Evolutionary conservation across 2,888 invertebrate species (phyloP), one percentile per base, ranked within the genome.

Genomic region (Platycnemis pennipes): DNA sequence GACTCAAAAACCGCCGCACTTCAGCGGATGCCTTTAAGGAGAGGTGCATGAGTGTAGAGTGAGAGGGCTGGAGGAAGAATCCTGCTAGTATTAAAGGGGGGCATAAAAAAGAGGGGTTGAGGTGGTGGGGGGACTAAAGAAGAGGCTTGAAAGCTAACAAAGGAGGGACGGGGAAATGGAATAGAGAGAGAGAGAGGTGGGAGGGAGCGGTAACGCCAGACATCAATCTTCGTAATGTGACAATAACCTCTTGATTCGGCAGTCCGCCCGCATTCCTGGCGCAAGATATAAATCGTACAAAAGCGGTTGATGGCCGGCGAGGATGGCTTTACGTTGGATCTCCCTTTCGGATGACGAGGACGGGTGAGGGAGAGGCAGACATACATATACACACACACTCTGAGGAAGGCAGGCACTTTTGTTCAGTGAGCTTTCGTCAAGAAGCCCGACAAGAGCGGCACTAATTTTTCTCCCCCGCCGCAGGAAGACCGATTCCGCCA

Each of bases 221-320:
- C 91, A 91, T 91, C 91, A 91, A 91, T 91, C 91, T 91, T 91
- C 91, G 91, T 91, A 91, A 91, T 91, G 91, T 91, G 91, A 91
- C 91, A 91, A 91, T 91, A 91, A 91, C 91, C 91, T 91, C 91
- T 91, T 91, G 91, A 91, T 91, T 91, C 91, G 91, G 91, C 91
- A 91, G 91, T 91, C 91, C 91, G 63, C 91, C 91, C 91, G 91
- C 91, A 91, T 91, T 91, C 91, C 91, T 91, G 63, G 91, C 44
- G 56, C 26, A 63, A 69, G 91, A 91, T 45, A 91, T 91, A 91
- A 91, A 91, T 91, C 91, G 91, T 77, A 77, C 77, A 77, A 77
- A 77, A 77, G 77, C 77, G 77, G 77, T 77, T 44, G 91, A 26
- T 7, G 45, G 46, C 45, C 91, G 91, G 45, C 63, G 53, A 42